phyloP scores from a whole-genome alignment of 1,140 invertebrate species.

The Ceratina australensis region DNA sequence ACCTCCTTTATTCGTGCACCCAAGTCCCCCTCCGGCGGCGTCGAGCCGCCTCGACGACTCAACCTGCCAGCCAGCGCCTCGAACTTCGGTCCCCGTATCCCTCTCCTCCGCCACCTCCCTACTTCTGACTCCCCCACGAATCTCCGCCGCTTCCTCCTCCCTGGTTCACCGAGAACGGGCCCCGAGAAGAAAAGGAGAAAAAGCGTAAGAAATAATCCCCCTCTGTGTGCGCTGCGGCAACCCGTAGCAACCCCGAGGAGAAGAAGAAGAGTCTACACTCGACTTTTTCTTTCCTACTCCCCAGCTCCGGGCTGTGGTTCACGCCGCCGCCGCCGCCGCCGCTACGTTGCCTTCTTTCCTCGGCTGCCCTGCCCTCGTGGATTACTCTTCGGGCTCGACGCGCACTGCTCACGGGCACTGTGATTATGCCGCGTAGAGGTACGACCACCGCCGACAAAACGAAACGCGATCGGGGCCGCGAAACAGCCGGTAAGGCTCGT shows the following conservation, averaged over 20 bases:
- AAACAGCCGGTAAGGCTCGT: conserved; percentile 54
- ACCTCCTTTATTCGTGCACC: conserved; percentile 42
- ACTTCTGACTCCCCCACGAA: conserved; percentile 35
- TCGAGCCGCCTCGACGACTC: conserved; percentile 64
- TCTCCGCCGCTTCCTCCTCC: conserved; percentile 37
- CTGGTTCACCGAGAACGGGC: conserved; percentile 24
- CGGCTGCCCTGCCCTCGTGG: conserved; percentile 55
- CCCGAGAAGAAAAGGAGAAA: conserved; percentile 31
- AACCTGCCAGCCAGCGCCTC: conserved; percentile 66
- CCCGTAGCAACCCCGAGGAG: conserved; percentile 28
- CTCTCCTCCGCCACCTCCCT: conserved; percentile 37
- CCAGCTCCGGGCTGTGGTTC: conserved; percentile 3
- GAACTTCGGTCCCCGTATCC: conserved; percentile 48
- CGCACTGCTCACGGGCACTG: conserved; percentile 75
- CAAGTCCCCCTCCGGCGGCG: conserved; percentile 59
- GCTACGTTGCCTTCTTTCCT: conserved; percentile 37
- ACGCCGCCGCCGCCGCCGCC: conserved; percentile 6
- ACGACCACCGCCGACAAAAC: conserved; percentile 73
- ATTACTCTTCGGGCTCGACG: conserved; percentile 56
- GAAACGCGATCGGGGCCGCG: conserved; percentile 68
- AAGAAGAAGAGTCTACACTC: conserved; percentile 25
- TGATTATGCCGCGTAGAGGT: conserved; percentile 72
- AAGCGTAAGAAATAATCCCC: conserved; percentile 46
- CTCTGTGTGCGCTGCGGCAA: conserved; percentile 17
- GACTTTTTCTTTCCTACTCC: conserved; percentile 12